A percentile compares a stretch with the other conserved stretches of the same genome.
Conservation (phyloP, 2,797 vertebrate species). For the Melanitta fusca region DNA sequence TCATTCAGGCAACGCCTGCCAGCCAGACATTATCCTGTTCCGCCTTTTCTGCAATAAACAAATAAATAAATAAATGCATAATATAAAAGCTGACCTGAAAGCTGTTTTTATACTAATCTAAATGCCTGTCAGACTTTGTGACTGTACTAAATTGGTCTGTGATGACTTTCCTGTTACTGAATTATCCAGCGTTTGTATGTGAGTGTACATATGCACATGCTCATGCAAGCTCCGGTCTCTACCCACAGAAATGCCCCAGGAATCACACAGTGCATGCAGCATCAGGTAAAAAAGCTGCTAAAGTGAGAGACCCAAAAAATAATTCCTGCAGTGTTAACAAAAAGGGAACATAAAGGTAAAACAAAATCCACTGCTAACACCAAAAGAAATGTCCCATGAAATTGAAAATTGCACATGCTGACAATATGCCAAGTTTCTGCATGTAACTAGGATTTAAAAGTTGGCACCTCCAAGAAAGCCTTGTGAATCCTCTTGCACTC, state of each 20-base stretch:
- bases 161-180: background rate
- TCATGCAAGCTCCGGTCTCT: background rate
- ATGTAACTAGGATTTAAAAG: background rate
- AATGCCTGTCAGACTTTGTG: background rate
- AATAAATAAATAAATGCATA: no score
- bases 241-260: accelerated
- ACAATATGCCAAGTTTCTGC: background rate
- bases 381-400: background rate
- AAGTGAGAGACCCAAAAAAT: background rate
- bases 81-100: background rate
- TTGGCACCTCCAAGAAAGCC: background rate
- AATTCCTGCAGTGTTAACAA: background rate
- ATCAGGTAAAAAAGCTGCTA: background rate
- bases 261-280: accelerated
- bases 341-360: background rate
- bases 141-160: background rate
- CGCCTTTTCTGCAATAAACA: background rate
- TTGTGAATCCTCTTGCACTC: background rate
- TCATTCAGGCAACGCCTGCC: background rate
- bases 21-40: background rate
- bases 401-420: background rate
- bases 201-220: accelerated
- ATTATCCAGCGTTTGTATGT: background rate
- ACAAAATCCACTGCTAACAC: background rate
- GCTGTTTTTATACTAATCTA: background rate